A percentile compares a stretch with the other conserved stretches of the same genome.
Evolutionary conservation across 2,113 vertebrate genomes (phyloP).

Genomic region (Cephalopholis sonnerati): DNA sequence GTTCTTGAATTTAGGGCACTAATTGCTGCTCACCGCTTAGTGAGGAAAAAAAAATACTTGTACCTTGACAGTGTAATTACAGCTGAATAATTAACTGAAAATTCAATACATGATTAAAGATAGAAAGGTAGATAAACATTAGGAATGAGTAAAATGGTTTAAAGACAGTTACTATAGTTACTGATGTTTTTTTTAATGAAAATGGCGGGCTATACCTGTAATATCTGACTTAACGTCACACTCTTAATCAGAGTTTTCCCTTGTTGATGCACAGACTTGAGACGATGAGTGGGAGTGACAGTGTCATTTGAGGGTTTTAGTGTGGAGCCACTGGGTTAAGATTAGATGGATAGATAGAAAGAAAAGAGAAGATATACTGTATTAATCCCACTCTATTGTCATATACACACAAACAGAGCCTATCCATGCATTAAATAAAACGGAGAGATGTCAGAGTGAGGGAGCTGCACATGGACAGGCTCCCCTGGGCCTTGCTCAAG

Average conservation of each 20-base stretch:
- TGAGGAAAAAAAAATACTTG: neutral
- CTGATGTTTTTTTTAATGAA: neutral
- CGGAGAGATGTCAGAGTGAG: too few relatives aligned
- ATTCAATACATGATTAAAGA: neutral
- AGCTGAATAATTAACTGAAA: neutral
- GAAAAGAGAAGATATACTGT: too few relatives aligned
- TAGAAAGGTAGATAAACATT: neutral
- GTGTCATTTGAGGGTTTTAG: too few relatives aligned
- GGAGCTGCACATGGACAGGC: too few relatives aligned
- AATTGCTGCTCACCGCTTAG: neutral
- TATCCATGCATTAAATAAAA: too few relatives aligned
- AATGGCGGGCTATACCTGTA: neutral
- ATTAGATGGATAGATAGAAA: too few relatives aligned
- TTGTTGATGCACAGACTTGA: too few relatives aligned
- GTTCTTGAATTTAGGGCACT: neutral
- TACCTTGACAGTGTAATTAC: neutral
- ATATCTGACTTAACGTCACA: neutral
- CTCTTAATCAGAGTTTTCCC: neutral
- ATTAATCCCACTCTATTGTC: too few relatives aligned
- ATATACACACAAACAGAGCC: too few relatives aligned
- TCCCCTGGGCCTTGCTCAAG: too few relatives aligned
- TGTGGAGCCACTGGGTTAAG: too few relatives aligned
- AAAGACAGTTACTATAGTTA: neutral
- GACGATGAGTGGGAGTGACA: too few relatives aligned
- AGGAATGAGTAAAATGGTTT: neutral